Evolutionary conservation across 2,113 vertebrate genomes (phyloP), one percentile per base, ranked within the genome.

Genomic region (Agapornis roseicollis): DNA sequence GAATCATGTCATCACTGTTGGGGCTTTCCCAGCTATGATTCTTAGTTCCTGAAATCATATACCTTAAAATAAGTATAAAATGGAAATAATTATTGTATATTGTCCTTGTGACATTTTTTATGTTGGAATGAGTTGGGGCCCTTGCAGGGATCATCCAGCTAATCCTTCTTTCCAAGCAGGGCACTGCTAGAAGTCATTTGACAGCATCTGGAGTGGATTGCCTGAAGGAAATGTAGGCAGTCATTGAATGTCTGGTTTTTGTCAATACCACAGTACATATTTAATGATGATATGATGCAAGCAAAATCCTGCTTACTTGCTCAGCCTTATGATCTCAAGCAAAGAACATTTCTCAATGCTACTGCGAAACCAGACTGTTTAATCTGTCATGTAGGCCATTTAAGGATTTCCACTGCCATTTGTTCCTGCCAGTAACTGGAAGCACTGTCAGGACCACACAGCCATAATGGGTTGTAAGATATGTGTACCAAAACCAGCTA

Each of bases 211-310:
- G 85, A 83, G 31, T 49, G 18, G 53, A 88, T 96, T 90, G 71
- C 60, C 76, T 94, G 53, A 93, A 95, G 88, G 90, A 93, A 95
- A 93, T 88, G 46, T 66, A 90, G 79, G 64, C 71, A 90, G 66
- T 85, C 15, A 76, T 80, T 63, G 80, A 39, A 78, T 71, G 83
- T 86, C 94, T 97, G 92, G 76, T 15, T 93, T 96, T 92, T 92
- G 60, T 96, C 95, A 93, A 25, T 63, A 78, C 50, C 92, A 86
- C 60, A 68, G 69, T 39, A 80, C 39, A 50, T 80, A 83, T 63
- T 89, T 88, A 94, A 88, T 80, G 85, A 71, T 20, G 23, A 83
- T 80, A 78, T 42, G 76, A 93, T 80, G 88, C 76, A 80, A 93
- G 53, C 41, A 80, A 93, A 95, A 31, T 88, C 66, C 49, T 72